Evolutionary conservation across 2,797 vertebrate genomes (phyloP).

Genomic region (Pygocentrus nattereri): DNA sequence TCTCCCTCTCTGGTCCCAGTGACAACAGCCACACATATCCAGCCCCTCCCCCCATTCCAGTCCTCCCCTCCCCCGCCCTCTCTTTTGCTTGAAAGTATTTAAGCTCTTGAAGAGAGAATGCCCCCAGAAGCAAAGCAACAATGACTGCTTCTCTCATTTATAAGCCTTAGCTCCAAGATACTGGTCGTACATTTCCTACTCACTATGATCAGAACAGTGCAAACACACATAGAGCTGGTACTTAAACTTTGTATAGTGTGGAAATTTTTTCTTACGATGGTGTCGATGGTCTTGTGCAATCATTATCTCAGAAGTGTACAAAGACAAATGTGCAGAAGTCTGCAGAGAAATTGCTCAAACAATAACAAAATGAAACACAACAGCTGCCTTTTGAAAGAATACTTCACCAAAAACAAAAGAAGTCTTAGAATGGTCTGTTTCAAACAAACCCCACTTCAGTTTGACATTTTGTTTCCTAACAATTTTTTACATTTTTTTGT

Average conservation of each 20-base stretch:
- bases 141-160: background rate
- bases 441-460: too few species aligned
- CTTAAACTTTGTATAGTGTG: background rate
- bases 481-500: too few species aligned
- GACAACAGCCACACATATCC: conserved; percentile 50
- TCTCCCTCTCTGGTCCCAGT: conserved; percentile 20
- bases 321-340: too few species aligned
- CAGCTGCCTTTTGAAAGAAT: too few species aligned
- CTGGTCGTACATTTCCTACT: background rate
- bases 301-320: too few species aligned
- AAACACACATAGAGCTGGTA: background rate
- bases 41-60: conserved; percentile 52
- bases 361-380: too few species aligned
- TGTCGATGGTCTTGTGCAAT: too few species aligned
- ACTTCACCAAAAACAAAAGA: too few species aligned
- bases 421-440: too few species aligned
- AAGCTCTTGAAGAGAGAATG: conserved; percentile 34
- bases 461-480: too few species aligned
- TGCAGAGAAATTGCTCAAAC: too few species aligned
- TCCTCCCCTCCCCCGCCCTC: conserved; percentile 44
- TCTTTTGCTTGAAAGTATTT: conserved; percentile 43
- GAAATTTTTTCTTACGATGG: too few species aligned
- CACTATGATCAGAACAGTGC: background rate
- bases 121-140: background rate
- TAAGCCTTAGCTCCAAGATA: background rate